A percentile compares a stretch with the other conserved stretches of the same genome.
Evolutionary conservation across 2,888 invertebrate species (phyloP).

Genomic region (Lottia scabra): DNA sequence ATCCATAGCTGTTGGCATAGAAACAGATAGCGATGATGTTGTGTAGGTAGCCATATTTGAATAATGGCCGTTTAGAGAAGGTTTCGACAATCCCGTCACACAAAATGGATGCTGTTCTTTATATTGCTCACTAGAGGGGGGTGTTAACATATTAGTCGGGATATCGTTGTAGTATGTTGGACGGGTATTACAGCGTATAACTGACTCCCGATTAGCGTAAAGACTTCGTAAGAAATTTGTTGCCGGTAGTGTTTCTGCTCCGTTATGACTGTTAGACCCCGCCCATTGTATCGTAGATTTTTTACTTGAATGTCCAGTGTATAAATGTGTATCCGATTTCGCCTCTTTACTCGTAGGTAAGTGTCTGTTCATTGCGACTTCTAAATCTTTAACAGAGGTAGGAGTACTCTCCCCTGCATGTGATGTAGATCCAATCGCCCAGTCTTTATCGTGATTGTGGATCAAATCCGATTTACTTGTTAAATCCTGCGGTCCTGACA

Average conservation of each 20-base stretch:
- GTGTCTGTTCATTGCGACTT: constrained; percentile 97
- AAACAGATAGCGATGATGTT: constrained; percentile 34
- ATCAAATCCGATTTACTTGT: background rate
- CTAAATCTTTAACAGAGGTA: constrained; percentile 87
- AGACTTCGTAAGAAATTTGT: constrained; percentile 89
- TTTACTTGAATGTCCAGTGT: constrained; percentile 81
- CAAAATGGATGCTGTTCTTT: constrained; percentile 39
- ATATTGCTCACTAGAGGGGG: constrained; percentile 86
- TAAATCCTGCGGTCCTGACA: background rate
- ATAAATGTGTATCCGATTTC: constrained; percentile 67
- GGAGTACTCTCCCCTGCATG: constrained; percentile 14
- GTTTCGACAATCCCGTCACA: background rate
- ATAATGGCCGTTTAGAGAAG: background rate
- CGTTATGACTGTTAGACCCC: constrained; percentile 73
- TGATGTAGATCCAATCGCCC: background rate
- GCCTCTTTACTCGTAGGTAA: constrained; percentile 69
- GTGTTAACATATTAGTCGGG: constrained; percentile 84
- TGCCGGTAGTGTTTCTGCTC: constrained; percentile 79
- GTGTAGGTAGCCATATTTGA: constrained; percentile 16
- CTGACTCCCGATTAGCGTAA: constrained; percentile 94
- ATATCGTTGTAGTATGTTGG: constrained; percentile 54
- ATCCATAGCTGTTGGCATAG: constrained; percentile 43
- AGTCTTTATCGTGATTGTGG: background rate
- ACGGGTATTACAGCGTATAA: constrained; percentile 80
- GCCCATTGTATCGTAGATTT: constrained; percentile 86